phyloP scores from a whole-genome alignment of 35 echinoderm and acorn worm genomes.

The Holothuria glaberrima region DNA sequence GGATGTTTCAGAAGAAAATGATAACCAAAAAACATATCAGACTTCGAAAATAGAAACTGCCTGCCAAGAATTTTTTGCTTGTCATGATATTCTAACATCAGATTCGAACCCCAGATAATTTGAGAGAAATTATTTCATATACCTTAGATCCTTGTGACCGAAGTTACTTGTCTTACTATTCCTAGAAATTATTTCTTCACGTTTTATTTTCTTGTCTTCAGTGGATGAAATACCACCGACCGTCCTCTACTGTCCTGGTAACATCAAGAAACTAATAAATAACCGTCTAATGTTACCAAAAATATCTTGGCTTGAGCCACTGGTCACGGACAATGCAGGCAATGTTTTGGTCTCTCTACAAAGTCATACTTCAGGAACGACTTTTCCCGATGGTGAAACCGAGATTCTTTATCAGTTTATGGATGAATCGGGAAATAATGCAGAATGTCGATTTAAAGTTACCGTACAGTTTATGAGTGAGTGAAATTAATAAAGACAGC shows the following conservation, averaged over 20 bases:
- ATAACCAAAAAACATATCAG: no score
- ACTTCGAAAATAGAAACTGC: no score
- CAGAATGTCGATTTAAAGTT: slow-evolving; percentile 32
- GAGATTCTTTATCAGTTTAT: slow-evolving; percentile 28
- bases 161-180: no score
- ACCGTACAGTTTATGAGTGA: not conserved
- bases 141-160: no score
- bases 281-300: not conserved
- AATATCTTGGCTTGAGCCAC: not conserved
- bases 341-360: not conserved
- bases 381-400: slow-evolving; percentile 9
- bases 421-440: slow-evolving; percentile 19
- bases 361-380: not conserved
- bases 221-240: slow-evolving; percentile 1
- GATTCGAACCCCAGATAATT: no score
- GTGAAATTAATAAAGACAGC: not conserved
- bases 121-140: no score
- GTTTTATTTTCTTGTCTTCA: not conserved
- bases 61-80: no score
- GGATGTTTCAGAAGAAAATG: no score
- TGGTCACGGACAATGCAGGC: slow-evolving; percentile 17
- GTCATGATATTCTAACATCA: no score
- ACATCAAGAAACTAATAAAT: slow-evolving; percentile 20
- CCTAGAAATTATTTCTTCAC: not conserved
- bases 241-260: slow-evolving; percentile 1